These are phyloP conservation scores for Circaetus gallicus DNA, from an alignment of 2,113 vertebrate genomes.

Conservation along the genomic window DNA sequence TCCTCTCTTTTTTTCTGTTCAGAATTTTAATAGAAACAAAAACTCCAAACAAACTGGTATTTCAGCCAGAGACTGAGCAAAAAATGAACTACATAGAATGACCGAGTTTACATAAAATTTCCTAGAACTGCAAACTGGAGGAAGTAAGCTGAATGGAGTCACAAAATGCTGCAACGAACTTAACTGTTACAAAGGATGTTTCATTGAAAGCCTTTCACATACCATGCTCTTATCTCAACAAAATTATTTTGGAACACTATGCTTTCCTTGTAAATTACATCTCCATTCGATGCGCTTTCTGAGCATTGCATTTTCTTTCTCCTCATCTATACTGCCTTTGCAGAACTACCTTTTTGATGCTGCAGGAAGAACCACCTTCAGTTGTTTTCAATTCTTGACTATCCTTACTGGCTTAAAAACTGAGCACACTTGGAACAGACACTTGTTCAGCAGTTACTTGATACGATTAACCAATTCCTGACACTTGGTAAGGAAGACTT, in stretches of 20 bases:
- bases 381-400: background rate
- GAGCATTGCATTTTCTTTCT: accelerated
- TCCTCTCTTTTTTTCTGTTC: background rate
- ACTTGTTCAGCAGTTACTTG: background rate
- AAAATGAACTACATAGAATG: background rate
- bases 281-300: too few species aligned
- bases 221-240: background rate
- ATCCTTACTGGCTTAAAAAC: background rate
- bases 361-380: background rate
- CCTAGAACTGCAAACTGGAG: background rate
- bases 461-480: too few species aligned
- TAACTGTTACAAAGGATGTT: too few species aligned
- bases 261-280: background rate
- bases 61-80: background rate
- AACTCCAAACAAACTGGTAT: background rate
- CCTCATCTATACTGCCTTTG: background rate
- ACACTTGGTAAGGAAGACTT: background rate
- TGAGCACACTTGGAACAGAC: background rate
- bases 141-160: background rate
- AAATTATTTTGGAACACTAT: too few species aligned
- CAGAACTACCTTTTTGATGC: background rate
- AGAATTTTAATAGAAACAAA: background rate
- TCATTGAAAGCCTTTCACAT: accelerated
- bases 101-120: background rate
- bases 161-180: background rate